Conservation (phyloP, 2,797 vertebrate genomes). For the Chelon labrosus region DNA sequence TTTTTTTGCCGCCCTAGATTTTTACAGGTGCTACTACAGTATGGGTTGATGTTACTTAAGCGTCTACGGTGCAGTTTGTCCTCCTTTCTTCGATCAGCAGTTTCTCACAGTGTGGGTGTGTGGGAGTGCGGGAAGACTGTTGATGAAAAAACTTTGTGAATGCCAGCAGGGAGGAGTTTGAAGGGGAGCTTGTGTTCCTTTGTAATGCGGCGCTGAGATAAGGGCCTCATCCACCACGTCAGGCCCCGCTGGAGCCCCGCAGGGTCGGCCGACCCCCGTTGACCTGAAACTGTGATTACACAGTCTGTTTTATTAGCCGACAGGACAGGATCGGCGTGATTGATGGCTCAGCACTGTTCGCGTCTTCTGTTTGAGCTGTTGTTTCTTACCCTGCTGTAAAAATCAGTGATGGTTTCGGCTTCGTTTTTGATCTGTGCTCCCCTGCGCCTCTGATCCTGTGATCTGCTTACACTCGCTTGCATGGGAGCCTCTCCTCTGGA, state of each 20-base stretch:
- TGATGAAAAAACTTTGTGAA: conserved; percentile 59
- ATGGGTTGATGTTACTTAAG: conserved; percentile 12
- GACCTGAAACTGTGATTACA: conserved; percentile 72
- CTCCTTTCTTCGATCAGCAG: conserved; percentile 48
- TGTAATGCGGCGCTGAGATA: conserved; percentile 71
- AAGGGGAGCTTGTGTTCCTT: conserved; percentile 65
- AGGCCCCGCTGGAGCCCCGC: conserved; percentile 53
- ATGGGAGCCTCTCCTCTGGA: conserved; percentile 46
- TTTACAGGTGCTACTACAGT: not conserved
- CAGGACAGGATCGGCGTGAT: conserved; percentile 60
- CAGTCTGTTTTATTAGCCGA: conserved; percentile 64
- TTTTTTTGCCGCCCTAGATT: not conserved
- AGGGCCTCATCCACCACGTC: conserved; percentile 61
- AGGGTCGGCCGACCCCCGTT: conserved; percentile 50
- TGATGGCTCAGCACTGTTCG: conserved; percentile 56
- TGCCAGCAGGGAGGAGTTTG: conserved; percentile 56
- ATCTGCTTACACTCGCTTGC: conserved; percentile 64
- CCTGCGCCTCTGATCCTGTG: conserved; percentile 59
- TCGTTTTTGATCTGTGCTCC: conserved; percentile 57
- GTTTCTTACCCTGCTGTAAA: conserved; percentile 46
- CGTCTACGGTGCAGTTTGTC: conserved; percentile 34
- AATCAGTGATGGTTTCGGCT: conserved; percentile 36
- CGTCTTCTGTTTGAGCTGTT: conserved; percentile 43
- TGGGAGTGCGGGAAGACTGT: conserved; percentile 54
- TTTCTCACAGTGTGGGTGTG: conserved; percentile 57